Percentiles rank a stretch among this genome's conserved stretches.
These are phyloP conservation scores for Pollachius pollachius DNA, from an alignment of 2,113 vertebrate species.

Conservation along the genomic window DNA sequence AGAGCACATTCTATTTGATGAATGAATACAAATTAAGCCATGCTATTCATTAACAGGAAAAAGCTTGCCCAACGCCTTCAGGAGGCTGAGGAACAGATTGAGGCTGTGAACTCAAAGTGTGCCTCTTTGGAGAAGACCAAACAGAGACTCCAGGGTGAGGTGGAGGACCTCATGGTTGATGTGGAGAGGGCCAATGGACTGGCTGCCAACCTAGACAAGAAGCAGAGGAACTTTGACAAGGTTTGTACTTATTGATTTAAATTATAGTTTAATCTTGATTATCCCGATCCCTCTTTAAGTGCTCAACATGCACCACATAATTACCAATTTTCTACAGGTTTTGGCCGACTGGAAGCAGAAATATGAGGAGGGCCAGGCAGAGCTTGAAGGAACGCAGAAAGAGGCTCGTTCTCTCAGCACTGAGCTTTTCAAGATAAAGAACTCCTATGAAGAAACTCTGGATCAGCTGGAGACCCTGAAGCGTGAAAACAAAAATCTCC, in stretches of 20 bases:
- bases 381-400: constrained; percentile 74
- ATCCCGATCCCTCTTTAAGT: not conserved
- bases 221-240: constrained; percentile 80
- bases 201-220: constrained; percentile 73
- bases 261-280: not conserved
- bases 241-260: constrained; percentile 35
- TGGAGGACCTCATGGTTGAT: constrained; percentile 49
- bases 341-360: constrained; percentile 77
- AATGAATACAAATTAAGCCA: not conserved
- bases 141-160: constrained; percentile 66
- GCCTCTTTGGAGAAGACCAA: constrained; percentile 73
- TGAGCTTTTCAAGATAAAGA: constrained; percentile 59
- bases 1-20: not conserved
- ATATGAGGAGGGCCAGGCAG: constrained; percentile 71
- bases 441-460: constrained; percentile 51
- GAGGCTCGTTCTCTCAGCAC: constrained; percentile 61
- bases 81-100: constrained; percentile 68
- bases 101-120: constrained; percentile 65
- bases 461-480: constrained; percentile 50
- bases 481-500: constrained; percentile 58
- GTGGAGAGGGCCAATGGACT: constrained; percentile 70
- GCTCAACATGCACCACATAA: not conserved
- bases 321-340: constrained; percentile 13
- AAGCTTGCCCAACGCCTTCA: constrained; percentile 26
- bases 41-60: not conserved